Percentiles rank a stretch among this genome's conserved stretches.
These are phyloP conservation scores for Ctenicera cuprea DNA, from an alignment of 2,888 invertebrate genomes.

Conservation along the genomic window DNA sequence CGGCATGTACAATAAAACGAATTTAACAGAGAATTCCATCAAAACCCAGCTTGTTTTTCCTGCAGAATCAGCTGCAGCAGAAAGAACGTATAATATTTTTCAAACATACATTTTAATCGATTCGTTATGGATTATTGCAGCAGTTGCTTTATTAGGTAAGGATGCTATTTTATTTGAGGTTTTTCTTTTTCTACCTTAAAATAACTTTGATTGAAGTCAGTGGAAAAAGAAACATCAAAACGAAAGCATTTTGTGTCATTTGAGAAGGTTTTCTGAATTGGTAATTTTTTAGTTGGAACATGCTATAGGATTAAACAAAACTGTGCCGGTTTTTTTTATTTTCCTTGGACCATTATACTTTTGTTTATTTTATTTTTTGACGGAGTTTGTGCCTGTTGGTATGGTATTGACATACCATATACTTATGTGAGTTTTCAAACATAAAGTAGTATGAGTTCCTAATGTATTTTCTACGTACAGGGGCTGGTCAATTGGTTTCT, in stretches of 20 bases:
- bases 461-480: conserved; percentile 53
- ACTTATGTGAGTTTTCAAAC: conserved; percentile 12
- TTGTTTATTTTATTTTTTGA: conserved; percentile 36
- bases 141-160: conserved; percentile 63
- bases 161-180: too few relatives aligned
- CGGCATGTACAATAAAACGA: background rate
- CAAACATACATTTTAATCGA: conserved; percentile 60
- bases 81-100: conserved; percentile 58
- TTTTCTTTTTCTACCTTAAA: too few relatives aligned
- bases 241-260: too few relatives aligned
- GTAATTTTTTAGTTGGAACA: conserved; percentile 30
- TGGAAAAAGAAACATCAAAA: too few relatives aligned
- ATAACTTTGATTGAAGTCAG: too few relatives aligned
- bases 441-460: background rate
- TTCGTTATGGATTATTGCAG: conserved; percentile 62
- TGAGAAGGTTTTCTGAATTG: background rate
- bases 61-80: conserved; percentile 53
- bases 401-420: conserved; percentile 15
- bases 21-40: background rate
- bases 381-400: conserved; percentile 4
- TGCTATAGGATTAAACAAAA: background rate
- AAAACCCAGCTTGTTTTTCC: conserved; percentile 44
- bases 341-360: conserved; percentile 18
- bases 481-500: conserved; percentile 61
- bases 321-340: conserved; percentile 10